These are phyloP conservation scores for Piprites chloris DNA, from an alignment of 2,113 vertebrate species.

Conservation along the genomic window DNA sequence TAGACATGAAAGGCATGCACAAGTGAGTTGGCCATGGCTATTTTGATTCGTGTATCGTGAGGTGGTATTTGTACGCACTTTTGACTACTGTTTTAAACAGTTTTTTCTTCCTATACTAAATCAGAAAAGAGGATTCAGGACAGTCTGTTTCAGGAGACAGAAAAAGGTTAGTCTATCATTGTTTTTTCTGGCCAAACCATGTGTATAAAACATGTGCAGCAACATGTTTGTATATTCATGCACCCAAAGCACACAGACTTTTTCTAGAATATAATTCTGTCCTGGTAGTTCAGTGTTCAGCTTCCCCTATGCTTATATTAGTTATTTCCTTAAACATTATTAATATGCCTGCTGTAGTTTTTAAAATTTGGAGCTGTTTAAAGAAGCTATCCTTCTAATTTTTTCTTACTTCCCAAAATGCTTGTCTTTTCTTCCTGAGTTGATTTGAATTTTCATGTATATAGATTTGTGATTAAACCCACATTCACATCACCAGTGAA, in stretches of 20 bases:
- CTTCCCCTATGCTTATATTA: neutral
- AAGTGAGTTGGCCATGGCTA: neutral
- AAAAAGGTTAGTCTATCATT: neutral
- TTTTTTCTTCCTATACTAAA: neutral
- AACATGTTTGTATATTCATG: neutral
- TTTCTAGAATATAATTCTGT: neutral
- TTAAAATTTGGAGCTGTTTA: neutral
- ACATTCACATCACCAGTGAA: neutral
- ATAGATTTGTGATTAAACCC: neutral
- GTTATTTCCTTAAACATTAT: neutral
- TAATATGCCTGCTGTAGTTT: neutral
- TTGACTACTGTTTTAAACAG: neutral
- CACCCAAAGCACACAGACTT: neutral
- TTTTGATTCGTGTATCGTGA: neutral
- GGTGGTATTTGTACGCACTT: neutral
- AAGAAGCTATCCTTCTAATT: neutral
- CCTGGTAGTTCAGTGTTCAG: neutral
- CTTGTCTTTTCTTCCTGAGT: neutral
- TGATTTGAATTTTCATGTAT: neutral
- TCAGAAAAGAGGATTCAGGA: neutral
- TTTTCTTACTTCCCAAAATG: neutral
- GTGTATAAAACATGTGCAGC: neutral
- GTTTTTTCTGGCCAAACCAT: neutral
- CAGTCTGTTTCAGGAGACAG: neutral
- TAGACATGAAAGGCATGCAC: neutral